Conservation (phyloP, 2,797 vertebrate species). For the Falco columbarius region DNA sequence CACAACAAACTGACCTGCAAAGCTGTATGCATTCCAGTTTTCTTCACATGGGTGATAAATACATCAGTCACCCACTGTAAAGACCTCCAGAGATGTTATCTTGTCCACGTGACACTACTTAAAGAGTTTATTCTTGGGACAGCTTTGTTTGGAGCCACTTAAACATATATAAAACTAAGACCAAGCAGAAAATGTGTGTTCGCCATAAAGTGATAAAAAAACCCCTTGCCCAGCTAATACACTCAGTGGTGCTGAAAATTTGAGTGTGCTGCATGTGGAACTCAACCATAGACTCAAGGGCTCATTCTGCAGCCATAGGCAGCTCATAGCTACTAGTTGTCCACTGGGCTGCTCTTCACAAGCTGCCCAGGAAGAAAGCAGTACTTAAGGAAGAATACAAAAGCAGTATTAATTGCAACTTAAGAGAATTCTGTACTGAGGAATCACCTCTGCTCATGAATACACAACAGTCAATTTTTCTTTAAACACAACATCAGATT, state of each 20-base stretch:
- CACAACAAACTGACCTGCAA: background rate
- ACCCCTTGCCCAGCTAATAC: background rate
- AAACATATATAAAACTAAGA: background rate
- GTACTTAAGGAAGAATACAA: background rate
- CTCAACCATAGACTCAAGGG: background rate
- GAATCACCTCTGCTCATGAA: background rate
- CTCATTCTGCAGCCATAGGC: background rate
- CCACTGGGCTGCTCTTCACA: background rate
- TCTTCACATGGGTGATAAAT: background rate
- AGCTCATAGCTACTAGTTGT: background rate
- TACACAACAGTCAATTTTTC: background rate
- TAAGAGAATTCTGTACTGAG: background rate
- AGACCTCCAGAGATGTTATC: background rate
- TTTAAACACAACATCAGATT: background rate
- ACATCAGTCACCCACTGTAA: background rate
- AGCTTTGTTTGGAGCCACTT: background rate
- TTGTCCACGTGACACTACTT: background rate
- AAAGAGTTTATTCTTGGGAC: background rate
- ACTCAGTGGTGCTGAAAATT: background rate
- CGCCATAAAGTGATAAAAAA: background rate
- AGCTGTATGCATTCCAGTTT: background rate
- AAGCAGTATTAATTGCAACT: background rate
- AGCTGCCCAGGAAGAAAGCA: background rate
- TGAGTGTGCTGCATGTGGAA: background rate
- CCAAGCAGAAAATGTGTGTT: background rate